Evolutionary conservation across 1,140 invertebrate species (phyloP), one percentile per base, ranked within the genome.

Genomic region (Drosophila bipectinata): DNA sequence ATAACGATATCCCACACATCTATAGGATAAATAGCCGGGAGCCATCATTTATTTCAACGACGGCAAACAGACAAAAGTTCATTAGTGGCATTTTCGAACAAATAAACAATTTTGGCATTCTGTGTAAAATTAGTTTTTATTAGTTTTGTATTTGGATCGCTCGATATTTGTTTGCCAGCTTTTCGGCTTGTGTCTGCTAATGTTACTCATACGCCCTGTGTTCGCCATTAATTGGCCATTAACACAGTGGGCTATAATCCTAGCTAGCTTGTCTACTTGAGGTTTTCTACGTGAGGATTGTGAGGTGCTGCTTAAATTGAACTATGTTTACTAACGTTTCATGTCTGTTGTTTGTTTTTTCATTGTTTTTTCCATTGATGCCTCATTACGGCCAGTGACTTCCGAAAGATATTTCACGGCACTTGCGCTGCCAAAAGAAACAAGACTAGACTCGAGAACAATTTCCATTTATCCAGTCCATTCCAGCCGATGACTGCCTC

Each of bases 71-170:
- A 44, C 63, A 67, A 83, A 73, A 78, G 64, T 79, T 78, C 75
- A 83, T 74, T 82, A 77, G 73, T 68, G 72, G 63, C 59, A 62
- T 77, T 77, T 63, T 12, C 34, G 82, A 51, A 63, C 66, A 85
- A 85, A 85, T 82, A 85, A 81, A 85, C 82, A 85, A 87, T 60
- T 44, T 81, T 63, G 57, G 69, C 63, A 72, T 75, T 82, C 57
- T 78, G 78, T 64, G 73, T 75, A 83, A 79, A 84, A 76, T 73
- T 77, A 73, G 61, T 69, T 84, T 84, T 84, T 84, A 83, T 84
- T 84, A 77, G 76, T 67, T 67, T 80, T 79, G 61, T 59, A 61
- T 83, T 80, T 44, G 26, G 49, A 44, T 73, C 45, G 47, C 26
- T 64, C 8, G 45, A 39, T 54, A 34, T 64, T 75, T 66, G 71